These are phyloP conservation scores for Nomada ferruginata DNA, from an alignment of 2,888 invertebrate species.

Conservation along the genomic window DNA sequence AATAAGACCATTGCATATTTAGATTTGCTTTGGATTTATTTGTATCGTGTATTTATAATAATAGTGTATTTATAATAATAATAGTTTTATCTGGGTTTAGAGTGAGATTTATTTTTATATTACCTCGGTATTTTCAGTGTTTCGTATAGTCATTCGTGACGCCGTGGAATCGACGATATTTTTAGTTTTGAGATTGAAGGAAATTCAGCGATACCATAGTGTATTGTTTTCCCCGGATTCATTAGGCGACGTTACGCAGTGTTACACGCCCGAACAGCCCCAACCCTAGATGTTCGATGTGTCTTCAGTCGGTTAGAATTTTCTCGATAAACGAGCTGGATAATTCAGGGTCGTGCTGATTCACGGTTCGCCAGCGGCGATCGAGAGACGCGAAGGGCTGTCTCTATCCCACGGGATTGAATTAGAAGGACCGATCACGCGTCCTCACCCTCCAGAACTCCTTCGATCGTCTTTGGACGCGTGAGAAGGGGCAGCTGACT, in stretches of 20 bases:
- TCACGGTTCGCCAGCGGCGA: slow-evolving; percentile 65
- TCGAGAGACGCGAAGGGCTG: slow-evolving; percentile 55
- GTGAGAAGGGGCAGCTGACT: slow-evolving; percentile 71
- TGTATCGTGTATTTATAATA: too few relatives aligned
- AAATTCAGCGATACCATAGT: background rate
- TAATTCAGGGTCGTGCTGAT: slow-evolving; percentile 74
- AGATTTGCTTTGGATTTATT: too few relatives aligned
- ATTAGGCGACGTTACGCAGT: background rate
- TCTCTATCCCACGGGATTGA: slow-evolving; percentile 73
- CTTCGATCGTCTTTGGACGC: slow-evolving; percentile 46
- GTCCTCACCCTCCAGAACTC: slow-evolving; percentile 32
- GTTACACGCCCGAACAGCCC: background rate
- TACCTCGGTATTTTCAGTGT: too few relatives aligned
- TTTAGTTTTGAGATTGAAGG: background rate
- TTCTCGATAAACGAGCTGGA: slow-evolving; percentile 77
- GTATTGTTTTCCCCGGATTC: background rate
- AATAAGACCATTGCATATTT: too few relatives aligned
- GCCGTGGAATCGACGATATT: too few relatives aligned
- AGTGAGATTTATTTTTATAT: too few relatives aligned
- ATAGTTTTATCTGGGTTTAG: too few relatives aligned
- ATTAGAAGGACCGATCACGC: slow-evolving; percentile 71
- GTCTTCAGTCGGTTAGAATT: slow-evolving; percentile 69
- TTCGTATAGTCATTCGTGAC: too few relatives aligned
- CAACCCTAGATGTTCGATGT: slow-evolving; percentile 59
- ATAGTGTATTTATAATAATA: too few relatives aligned